A percentile compares a stretch with the other conserved stretches of the same genome.
These are phyloP conservation scores for Helicoverpa zea DNA, from an alignment of 1,140 invertebrate genomes.

Conservation along the genomic window DNA sequence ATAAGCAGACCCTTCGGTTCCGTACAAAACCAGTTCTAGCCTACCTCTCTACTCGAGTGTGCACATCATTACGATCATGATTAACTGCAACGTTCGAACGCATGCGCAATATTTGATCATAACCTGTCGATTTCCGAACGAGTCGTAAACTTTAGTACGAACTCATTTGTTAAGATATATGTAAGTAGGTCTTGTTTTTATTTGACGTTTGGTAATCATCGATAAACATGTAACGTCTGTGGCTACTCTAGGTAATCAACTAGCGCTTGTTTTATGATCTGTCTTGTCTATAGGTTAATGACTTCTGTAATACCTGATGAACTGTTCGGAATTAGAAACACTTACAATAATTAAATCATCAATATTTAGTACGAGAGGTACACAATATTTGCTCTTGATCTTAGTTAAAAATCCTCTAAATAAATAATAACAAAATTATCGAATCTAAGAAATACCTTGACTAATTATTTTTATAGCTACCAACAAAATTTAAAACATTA, in stretches of 20 bases:
- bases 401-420: too few relatives aligned
- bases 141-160: slow-evolving; percentile 17
- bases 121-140: slow-evolving; percentile 17
- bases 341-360: too few relatives aligned
- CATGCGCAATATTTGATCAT: background rate
- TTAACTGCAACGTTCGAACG: slow-evolving; percentile 29
- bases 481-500: background rate
- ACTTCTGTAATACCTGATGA: too few relatives aligned
- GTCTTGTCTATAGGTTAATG: too few relatives aligned
- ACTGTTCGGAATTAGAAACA: too few relatives aligned
- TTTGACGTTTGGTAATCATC: background rate
- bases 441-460: too few relatives aligned
- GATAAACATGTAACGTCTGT: background rate
- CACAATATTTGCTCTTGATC: too few relatives aligned
- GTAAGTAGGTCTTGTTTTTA: background rate
- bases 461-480: background rate
- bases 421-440: too few relatives aligned
- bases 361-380: too few relatives aligned
- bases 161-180: background rate
- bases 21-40: background rate
- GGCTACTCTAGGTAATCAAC: too few relatives aligned
- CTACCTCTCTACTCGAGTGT: background rate
- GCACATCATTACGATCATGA: slow-evolving; percentile 27
- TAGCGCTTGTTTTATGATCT: too few relatives aligned
- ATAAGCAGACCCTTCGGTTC: background rate